Base-by-base conservation (phyloP, 2,888 invertebrate genomes). In the Norana najaformis region DNA sequence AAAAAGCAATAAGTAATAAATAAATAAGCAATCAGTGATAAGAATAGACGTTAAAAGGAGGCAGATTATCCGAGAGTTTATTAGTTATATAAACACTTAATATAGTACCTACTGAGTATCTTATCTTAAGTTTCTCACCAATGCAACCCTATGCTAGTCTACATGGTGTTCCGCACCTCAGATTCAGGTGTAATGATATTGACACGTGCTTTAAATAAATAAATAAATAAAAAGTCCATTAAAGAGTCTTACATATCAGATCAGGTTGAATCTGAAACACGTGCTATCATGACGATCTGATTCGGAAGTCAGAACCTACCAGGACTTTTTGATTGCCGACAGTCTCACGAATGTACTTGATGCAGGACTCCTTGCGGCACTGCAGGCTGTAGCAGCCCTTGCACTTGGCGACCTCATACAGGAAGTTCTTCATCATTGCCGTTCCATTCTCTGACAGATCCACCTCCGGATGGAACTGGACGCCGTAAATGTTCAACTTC, bases 401-500 rank as follows among this genome's bases (percentile, higher is more conserved):
- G 92, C 98, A 96, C 23, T 97, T 97, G 92, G 97, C 97, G 93
- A 99, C 96, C 94, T 98, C 98, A 95, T 97, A 98, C 92, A 99
- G 96, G 95, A 99, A 99, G 95, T 99, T 99, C 92, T 97, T 96
- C 93, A 99, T 95, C 96, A 99, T 99, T 94, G 96, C 96, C 95
- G 97, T 97, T 91, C 99, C 99, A 94, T 98, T 97, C 30, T 96
- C 96, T 0, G 99, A 98, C 93, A 99, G 96, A 95, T 99, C 99
- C 92, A 99, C 97, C 96, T 99, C 99, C 0, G 99, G 99, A 95
- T 99, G 99, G 95, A 99, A 99, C 96, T 99, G 99, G 91, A 99
- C 97, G 41, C 99, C 99, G 94, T 94, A 95, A 47, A 95, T 92
- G 90, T 97, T 96, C 95, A 97, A 96, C 94, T 97, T 97, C 94